phyloP scores from a whole-genome alignment of 1,140 invertebrate genomes.

The Teleopsis dalmanni region DNA sequence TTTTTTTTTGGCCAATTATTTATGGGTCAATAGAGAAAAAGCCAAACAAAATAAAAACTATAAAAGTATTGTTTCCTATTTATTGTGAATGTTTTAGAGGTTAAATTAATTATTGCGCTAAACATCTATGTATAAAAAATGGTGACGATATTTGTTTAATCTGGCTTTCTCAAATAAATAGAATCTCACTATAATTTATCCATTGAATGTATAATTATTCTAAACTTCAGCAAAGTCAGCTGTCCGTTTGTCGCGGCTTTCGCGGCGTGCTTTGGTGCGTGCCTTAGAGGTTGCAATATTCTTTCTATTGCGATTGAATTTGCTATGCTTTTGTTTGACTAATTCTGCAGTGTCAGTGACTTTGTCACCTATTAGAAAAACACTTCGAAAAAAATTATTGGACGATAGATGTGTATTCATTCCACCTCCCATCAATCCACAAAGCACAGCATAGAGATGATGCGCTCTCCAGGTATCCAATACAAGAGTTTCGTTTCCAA shows the following conservation, averaged over 20 bases:
- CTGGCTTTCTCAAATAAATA: no score
- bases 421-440: constrained; percentile 70
- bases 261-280: constrained; percentile 73
- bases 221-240: no score
- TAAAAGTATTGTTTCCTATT: no score
- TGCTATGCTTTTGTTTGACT: constrained; percentile 52
- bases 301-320: constrained; percentile 66
- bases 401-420: constrained; percentile 77
- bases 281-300: constrained; percentile 86
- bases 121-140: no score
- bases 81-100: no score
- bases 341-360: constrained; percentile 50
- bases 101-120: no score
- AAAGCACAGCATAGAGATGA: constrained; percentile 78
- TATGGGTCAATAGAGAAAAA: no score
- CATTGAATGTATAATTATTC: no score
- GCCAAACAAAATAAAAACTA: no score
- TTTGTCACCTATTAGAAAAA: constrained; percentile 70
- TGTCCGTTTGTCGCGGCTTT: constrained; percentile 86
- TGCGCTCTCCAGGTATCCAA: constrained; percentile 74
- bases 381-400: constrained; percentile 74
- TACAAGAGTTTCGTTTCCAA: constrained; percentile 65
- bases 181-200: no score
- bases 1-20: no score
- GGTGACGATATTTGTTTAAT: no score